Evolutionary conservation across 92 coral and sea anemone genomes (phyloP).

Genomic region (Paragorgia papillata): DNA sequence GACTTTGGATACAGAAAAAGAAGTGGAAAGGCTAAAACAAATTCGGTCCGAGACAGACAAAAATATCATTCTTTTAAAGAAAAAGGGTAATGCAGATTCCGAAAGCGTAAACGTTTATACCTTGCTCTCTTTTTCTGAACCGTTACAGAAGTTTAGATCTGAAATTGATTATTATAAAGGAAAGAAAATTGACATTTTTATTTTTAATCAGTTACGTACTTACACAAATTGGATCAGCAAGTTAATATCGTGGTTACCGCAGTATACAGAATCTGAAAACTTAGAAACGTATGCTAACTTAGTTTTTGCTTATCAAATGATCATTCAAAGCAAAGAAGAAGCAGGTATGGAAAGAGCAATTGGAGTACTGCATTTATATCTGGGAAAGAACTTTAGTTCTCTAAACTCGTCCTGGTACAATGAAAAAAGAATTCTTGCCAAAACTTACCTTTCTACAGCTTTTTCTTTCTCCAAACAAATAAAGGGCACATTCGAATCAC

Average conservation of each 20-base stretch:
- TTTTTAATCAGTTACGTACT: background rate
- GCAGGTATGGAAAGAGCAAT: constrained; percentile 33
- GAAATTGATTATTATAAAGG: constrained; percentile 18
- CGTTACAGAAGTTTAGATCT: constrained; percentile 49
- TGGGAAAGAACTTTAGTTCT: background rate
- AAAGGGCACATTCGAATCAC: background rate
- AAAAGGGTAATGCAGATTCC: constrained; percentile 10
- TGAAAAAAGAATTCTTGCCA: constrained; percentile 15
- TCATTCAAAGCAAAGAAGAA: constrained; percentile 37
- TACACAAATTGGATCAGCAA: constrained; percentile 1
- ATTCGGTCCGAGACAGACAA: constrained; percentile 8
- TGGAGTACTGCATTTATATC: constrained; percentile 13
- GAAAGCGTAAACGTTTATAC: constrained; percentile 40
- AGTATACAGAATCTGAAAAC: constrained; percentile 5
- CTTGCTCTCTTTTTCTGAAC: background rate
- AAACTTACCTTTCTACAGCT: background rate
- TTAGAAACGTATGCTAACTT: constrained; percentile 12
- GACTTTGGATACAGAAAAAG: background rate
- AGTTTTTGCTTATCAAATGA: constrained; percentile 15
- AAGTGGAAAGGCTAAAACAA: background rate
- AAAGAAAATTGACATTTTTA: background rate
- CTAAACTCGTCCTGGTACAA: constrained; percentile 13
- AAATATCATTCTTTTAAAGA: background rate
- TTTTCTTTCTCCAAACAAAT: background rate
- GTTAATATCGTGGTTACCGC: background rate